Conservation (phyloP, 1,140 invertebrate genomes). For the Drosophila asahinai region DNA sequence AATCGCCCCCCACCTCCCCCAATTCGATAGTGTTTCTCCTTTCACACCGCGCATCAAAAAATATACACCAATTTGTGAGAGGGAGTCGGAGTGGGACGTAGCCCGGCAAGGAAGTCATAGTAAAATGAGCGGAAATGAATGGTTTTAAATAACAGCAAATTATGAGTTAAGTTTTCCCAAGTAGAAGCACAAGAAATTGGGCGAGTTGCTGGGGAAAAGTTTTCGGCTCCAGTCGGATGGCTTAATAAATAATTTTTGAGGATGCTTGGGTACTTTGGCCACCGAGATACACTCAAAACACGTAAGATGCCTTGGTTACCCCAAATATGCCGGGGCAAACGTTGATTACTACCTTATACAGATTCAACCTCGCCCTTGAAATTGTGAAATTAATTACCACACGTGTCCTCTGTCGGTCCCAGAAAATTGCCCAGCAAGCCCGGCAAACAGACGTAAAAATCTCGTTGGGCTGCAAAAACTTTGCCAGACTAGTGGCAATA, state of each 20-base stretch:
- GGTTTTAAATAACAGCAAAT: conserved; percentile 84
- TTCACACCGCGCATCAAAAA: conserved; percentile 66
- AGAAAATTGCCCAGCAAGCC: conserved; percentile 57
- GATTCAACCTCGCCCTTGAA: conserved; percentile 6
- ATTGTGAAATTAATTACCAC: conserved; percentile 69
- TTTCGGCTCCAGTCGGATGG: conserved; percentile 66
- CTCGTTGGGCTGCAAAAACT: conserved; percentile 42
- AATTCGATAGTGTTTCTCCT: conserved; percentile 52
- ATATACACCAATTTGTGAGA: conserved; percentile 71
- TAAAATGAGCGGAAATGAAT: conserved; percentile 83
- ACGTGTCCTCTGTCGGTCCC: conserved; percentile 64
- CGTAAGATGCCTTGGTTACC: conserved; percentile 11
- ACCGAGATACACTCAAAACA: conserved; percentile 24
- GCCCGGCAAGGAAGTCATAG: conserved; percentile 51
- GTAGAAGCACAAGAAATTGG: conserved; percentile 38
- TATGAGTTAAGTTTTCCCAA: conserved; percentile 76
- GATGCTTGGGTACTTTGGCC: conserved; percentile 30
- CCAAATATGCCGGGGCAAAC: background rate
- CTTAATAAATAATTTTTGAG: conserved; percentile 79
- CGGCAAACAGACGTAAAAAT: conserved; percentile 20
- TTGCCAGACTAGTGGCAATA: conserved; percentile 56
- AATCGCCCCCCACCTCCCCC: conserved; percentile 13
- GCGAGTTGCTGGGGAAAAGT: conserved; percentile 48
- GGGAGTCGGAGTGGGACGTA: background rate
- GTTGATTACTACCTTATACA: conserved; percentile 3